A percentile compares a stretch with the other conserved stretches of the same genome.
Conservation (phyloP, 2,113 vertebrate species). For the Orthochromis malagaraziensis region DNA sequence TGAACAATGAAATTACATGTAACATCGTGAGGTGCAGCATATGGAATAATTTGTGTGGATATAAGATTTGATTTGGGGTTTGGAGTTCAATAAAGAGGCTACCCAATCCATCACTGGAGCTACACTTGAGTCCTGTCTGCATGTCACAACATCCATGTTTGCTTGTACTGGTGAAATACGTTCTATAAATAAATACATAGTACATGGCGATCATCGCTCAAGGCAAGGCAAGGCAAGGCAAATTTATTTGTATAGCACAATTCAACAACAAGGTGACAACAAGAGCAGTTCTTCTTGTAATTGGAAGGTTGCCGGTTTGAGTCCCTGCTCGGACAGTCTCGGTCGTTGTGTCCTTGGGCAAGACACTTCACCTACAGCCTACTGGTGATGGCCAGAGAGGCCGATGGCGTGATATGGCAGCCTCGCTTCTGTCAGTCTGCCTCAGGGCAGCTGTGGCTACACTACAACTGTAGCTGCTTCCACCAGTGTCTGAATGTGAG, state of each 20-base stretch:
- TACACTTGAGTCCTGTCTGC: not conserved
- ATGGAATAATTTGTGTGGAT: not conserved
- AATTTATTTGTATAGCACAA: too few species aligned
- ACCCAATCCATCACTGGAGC: not conserved
- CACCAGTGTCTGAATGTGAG: not conserved
- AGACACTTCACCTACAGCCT: not conserved
- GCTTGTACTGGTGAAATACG: not conserved
- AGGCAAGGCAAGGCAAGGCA: too few species aligned
- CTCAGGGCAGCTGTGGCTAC: not conserved
- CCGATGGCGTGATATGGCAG: not conserved
- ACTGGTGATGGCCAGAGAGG: not conserved
- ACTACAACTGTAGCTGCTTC: not conserved
- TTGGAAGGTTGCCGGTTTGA: fast-evolving
- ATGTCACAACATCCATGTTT: not conserved
- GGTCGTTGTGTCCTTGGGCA: not conserved
- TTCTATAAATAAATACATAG: not conserved
- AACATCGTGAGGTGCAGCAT: not conserved
- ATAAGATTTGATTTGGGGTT: not conserved
- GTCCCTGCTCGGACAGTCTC: not conserved
- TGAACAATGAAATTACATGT: not conserved
- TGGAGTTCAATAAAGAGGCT: not conserved
- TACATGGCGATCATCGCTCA: not conserved
- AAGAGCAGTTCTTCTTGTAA: not conserved
- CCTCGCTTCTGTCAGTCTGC: not conserved
- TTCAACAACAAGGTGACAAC: too few species aligned